Evolutionary conservation across 1,140 invertebrate species (phyloP).

Genomic region (Drosophila sproati): DNA sequence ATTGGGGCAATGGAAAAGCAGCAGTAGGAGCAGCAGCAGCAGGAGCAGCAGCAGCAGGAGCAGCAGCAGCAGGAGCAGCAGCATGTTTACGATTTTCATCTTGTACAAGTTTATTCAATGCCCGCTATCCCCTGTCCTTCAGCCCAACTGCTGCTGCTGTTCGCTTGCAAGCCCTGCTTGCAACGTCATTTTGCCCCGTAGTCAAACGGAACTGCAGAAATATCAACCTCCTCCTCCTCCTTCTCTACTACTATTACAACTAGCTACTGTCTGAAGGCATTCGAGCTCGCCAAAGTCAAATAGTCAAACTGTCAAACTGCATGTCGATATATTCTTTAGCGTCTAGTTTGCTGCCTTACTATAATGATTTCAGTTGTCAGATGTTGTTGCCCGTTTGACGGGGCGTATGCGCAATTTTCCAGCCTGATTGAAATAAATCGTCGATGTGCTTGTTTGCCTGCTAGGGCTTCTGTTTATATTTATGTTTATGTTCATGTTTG

Average conservation of each 20-base stretch:
- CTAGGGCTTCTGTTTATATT: constrained; percentile 3
- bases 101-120: constrained; percentile 72
- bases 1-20: constrained; percentile 22
- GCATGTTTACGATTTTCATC: constrained; percentile 74
- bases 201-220: constrained; percentile 31
- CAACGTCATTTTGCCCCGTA: constrained; percentile 42
- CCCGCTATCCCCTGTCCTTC: not conserved
- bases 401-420: constrained; percentile 66
- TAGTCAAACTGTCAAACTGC: constrained; percentile 77
- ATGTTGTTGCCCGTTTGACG: constrained; percentile 45
- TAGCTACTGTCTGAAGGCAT: constrained; percentile 43
- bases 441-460: constrained; percentile 7
- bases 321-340: constrained; percentile 71
- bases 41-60: not conserved
- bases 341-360: constrained; percentile 56
- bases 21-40: not conserved
- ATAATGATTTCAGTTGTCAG: constrained; percentile 76
- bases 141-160: constrained; percentile 5
- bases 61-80: constrained; percentile 41
- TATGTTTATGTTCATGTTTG: not conserved
- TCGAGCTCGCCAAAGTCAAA: constrained; percentile 74
- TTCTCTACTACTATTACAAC: not conserved
- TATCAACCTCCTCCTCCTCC: constrained; percentile 4
- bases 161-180: constrained; percentile 29
- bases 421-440: constrained; percentile 69